phyloP scores from a whole-genome alignment of 2,888 invertebrate genomes.

The Cheilosia vulpina region DNA sequence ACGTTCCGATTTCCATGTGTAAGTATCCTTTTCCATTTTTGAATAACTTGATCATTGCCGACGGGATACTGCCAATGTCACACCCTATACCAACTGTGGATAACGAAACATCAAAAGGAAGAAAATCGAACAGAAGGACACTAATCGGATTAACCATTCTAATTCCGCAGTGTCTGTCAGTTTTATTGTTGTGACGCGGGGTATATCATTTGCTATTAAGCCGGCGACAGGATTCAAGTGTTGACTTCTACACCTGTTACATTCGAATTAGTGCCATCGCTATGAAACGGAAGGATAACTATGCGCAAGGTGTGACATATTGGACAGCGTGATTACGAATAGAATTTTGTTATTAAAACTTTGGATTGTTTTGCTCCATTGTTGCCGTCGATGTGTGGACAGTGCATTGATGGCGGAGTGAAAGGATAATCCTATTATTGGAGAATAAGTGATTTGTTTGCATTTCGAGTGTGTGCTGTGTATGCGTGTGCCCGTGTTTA shows the following conservation, averaged over 20 bases:
- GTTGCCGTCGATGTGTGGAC: conserved; percentile 14
- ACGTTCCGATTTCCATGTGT: conserved; percentile 82
- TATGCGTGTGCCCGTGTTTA: conserved; percentile 36
- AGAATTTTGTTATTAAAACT: conserved; percentile 76
- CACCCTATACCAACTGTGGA: conserved; percentile 4
- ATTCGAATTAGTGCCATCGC: conserved; percentile 45
- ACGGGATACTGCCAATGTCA: conserved; percentile 67
- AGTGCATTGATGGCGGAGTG: conserved; percentile 37
- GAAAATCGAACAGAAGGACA: conserved; percentile 58
- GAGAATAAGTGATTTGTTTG: conserved; percentile 62
- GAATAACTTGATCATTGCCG: conserved; percentile 18
- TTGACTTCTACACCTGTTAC: conserved; percentile 73
- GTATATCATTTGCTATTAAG: conserved; percentile 48
- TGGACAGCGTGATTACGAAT: conserved; percentile 77
- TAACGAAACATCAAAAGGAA: conserved; percentile 46
- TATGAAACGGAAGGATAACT: conserved; percentile 27
- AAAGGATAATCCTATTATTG: conserved; percentile 73
- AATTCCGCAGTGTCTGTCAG: conserved; percentile 41
- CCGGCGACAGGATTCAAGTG: conserved; percentile 63
- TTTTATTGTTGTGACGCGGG: conserved; percentile 59
- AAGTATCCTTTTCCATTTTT: conserved; percentile 78
- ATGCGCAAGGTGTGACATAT: conserved; percentile 75
- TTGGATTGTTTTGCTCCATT: conserved; percentile 52
- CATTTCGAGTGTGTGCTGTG: conserved; percentile 28
- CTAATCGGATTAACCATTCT: conserved; percentile 72